Conservation (phyloP, 2,113 vertebrate species). For the Epinephelus fuscoguttatus region DNA sequence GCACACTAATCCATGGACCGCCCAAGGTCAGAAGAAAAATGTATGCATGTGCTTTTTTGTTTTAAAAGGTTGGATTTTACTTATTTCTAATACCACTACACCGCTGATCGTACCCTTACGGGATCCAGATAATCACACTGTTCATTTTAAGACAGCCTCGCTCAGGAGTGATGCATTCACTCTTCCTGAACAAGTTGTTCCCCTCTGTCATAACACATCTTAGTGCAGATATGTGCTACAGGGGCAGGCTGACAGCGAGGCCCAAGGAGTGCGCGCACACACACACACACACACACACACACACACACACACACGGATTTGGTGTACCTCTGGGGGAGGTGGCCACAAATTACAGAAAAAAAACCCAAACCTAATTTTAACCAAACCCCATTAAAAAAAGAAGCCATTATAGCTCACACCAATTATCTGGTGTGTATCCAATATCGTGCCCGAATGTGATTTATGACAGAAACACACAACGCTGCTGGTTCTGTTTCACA, state of each 20-base stretch:
- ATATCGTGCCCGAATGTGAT: neutral
- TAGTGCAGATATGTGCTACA: conserved; percentile 14
- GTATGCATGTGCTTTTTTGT: conserved; percentile 22
- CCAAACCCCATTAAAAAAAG: neutral
- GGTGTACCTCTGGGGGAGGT: neutral
- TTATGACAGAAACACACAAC: conserved; percentile 7
- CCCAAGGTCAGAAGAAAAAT: conserved; percentile 56
- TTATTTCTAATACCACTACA: neutral
- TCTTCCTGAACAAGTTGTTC: conserved; percentile 36
- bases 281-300: conserved; percentile 10
- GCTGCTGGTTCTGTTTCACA: conserved; percentile 38
- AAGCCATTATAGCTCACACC: neutral
- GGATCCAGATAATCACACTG: conserved; percentile 8
- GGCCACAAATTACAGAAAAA: neutral
- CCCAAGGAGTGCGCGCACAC: neutral
- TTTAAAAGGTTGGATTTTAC: conserved; percentile 17
- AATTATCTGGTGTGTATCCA: neutral
- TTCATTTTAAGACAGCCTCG: neutral
- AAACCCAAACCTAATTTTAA: neutral
- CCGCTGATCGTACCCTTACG: neutral
- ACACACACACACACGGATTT: neutral
- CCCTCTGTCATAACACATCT: conserved; percentile 41
- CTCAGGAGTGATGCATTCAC: conserved; percentile 12
- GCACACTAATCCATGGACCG: conserved; percentile 53
- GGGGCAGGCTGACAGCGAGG: conserved; percentile 7